Conservation (phyloP, 2,888 invertebrate genomes). For the Harmothoe impar region DNA sequence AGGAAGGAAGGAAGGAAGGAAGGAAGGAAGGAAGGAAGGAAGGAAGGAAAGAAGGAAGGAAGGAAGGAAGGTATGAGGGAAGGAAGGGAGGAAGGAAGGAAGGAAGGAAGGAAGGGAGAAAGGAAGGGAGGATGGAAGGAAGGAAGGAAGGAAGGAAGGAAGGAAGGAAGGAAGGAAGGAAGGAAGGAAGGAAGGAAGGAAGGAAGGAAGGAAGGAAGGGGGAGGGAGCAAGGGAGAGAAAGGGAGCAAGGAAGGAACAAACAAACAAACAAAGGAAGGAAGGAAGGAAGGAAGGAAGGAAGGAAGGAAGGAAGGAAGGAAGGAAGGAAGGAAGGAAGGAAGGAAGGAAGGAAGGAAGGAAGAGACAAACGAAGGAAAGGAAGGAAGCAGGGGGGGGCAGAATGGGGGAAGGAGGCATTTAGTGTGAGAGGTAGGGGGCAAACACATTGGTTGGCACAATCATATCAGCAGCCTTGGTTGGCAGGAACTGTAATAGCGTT, state of each 20-base stretch:
- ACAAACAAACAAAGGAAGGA: not conserved
- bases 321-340: not conserved
- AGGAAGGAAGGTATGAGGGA: not conserved
- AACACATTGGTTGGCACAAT: too few relatives aligned
- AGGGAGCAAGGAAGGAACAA: not conserved
- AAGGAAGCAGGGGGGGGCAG: too few relatives aligned
- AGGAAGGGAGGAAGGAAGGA: not conserved
- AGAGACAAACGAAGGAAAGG: not conserved
- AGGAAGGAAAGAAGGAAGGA: slow-evolving; percentile 10
- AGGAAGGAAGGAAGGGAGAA: slow-evolving; percentile 19
- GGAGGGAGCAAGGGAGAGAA: not conserved
- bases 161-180: slow-evolving; percentile 42
- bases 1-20: not conserved
- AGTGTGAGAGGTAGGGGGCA: too few relatives aligned
- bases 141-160: slow-evolving; percentile 1
- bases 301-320: not conserved
- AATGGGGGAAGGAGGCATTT: too few relatives aligned
- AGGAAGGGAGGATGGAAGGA: slow-evolving; percentile 35
- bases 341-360: slow-evolving; percentile 9
- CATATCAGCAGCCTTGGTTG: too few relatives aligned
- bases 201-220: slow-evolving; percentile 32
- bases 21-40: slow-evolving; percentile 11
- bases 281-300: not conserved
- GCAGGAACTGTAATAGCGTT: too few relatives aligned
- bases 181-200: not conserved